Evolutionary conservation across 2,888 invertebrate species (phyloP).

Genomic region (Lasioglossum lativentre): DNA sequence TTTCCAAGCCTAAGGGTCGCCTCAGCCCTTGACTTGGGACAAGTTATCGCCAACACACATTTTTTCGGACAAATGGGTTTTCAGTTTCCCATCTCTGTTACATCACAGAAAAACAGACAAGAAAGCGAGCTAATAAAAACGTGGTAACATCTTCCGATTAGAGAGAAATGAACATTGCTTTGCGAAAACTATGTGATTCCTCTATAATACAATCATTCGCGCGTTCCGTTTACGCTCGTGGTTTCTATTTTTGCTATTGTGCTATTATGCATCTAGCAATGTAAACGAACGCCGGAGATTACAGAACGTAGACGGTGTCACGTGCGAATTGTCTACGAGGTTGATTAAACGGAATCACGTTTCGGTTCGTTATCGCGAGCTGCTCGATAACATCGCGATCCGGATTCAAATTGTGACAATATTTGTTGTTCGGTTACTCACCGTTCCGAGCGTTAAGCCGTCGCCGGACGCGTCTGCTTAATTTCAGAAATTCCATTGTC

Average conservation of each 20-base stretch:
- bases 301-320: slow-evolving; percentile 30
- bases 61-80: too few relatives aligned
- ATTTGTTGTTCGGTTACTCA: slow-evolving; percentile 58
- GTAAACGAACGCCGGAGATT: background rate
- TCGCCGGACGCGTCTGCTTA: slow-evolving; percentile 71
- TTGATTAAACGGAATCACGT: slow-evolving; percentile 42
- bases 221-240: background rate
- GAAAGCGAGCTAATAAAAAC: too few relatives aligned
- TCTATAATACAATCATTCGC: too few relatives aligned
- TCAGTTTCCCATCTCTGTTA: too few relatives aligned
- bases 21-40: too few relatives aligned
- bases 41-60: too few relatives aligned
- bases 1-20: too few relatives aligned
- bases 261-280: background rate
- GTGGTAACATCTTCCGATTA: too few relatives aligned
- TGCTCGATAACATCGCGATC: slow-evolving; percentile 29
- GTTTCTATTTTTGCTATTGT: background rate
- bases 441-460: slow-evolving; percentile 74
- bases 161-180: too few relatives aligned
- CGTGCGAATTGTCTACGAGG: slow-evolving; percentile 25
- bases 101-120: too few relatives aligned
- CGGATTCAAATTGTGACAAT: slow-evolving; percentile 22
- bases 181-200: too few relatives aligned
- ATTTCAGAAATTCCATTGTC: slow-evolving; percentile 72
- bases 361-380: slow-evolving; percentile 36